phyloP scores from a whole-genome alignment of 2,113 vertebrate genomes.

The Chamaea fasciata region DNA sequence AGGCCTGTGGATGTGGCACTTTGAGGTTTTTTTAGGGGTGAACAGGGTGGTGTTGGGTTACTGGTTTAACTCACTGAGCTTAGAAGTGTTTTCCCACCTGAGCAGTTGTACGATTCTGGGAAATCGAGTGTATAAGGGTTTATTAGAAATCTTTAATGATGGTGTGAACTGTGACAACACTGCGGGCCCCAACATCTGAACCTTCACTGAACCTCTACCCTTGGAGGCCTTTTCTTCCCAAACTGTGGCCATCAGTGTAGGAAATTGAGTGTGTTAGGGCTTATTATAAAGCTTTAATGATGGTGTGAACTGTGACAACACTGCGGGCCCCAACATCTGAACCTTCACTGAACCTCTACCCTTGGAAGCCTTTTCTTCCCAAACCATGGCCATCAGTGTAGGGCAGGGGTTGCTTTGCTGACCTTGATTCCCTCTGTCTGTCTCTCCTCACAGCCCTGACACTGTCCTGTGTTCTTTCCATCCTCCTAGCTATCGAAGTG shows the following conservation, averaged over 20 bases:
- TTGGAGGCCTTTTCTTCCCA: background rate
- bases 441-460: background rate
- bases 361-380: background rate
- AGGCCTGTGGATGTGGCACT: accelerated
- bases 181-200: background rate
- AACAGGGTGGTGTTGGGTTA: accelerated
- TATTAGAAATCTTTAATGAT: background rate
- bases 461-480: background rate
- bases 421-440: background rate
- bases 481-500: conserved; percentile 85
- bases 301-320: background rate
- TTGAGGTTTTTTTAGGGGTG: background rate
- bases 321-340: background rate
- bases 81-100: background rate
- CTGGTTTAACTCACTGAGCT: too few species aligned
- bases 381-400: accelerated
- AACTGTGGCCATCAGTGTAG: accelerated
- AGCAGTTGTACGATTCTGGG: too few species aligned
- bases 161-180: background rate
- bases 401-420: background rate
- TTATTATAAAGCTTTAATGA: background rate
- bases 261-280: background rate
- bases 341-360: background rate
- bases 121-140: accelerated
- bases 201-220: background rate